phyloP scores from a whole-genome alignment of 2,113 vertebrate species.

The Hyaena hyaena region DNA sequence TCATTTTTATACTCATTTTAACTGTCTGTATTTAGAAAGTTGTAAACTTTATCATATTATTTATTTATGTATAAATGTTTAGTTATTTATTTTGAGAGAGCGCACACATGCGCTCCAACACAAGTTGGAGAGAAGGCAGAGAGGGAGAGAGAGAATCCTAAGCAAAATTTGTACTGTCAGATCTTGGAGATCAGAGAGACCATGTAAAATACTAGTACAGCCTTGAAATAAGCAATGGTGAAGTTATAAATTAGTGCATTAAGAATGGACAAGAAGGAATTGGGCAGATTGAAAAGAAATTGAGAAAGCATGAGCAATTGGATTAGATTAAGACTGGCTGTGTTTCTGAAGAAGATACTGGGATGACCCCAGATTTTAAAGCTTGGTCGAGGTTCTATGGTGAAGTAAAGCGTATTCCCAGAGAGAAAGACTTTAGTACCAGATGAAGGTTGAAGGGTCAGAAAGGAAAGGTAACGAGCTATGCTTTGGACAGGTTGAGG shows the following conservation, averaged over 20 bases:
- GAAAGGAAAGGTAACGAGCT: not conserved
- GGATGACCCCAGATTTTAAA: not conserved
- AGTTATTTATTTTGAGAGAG: too few relatives aligned
- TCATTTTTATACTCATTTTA: slow-evolving; percentile 43
- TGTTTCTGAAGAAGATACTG: not conserved
- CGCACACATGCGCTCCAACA: too few relatives aligned
- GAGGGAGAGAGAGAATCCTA: too few relatives aligned
- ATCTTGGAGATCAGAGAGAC: not conserved
- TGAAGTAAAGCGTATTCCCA: not conserved
- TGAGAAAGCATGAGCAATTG: not conserved
- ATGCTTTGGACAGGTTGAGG: not conserved
- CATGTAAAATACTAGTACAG: not conserved
- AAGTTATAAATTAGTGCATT: not conserved
- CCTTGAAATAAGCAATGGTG: not conserved
- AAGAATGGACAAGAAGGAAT: not conserved
- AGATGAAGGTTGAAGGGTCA: not conserved
- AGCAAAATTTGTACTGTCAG: too few relatives aligned
- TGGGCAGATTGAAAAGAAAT: not conserved
- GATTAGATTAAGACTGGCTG: not conserved
- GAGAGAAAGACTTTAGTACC: slow-evolving; percentile 7
- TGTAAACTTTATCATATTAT: not conserved
- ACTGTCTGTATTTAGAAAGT: slow-evolving; percentile 47
- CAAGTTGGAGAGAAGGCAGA: too few relatives aligned
- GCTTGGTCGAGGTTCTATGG: not conserved
- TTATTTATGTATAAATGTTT: too few relatives aligned